Conservation (phyloP, 1,140 invertebrate genomes). For the Rhyacophila brunnea region DNA sequence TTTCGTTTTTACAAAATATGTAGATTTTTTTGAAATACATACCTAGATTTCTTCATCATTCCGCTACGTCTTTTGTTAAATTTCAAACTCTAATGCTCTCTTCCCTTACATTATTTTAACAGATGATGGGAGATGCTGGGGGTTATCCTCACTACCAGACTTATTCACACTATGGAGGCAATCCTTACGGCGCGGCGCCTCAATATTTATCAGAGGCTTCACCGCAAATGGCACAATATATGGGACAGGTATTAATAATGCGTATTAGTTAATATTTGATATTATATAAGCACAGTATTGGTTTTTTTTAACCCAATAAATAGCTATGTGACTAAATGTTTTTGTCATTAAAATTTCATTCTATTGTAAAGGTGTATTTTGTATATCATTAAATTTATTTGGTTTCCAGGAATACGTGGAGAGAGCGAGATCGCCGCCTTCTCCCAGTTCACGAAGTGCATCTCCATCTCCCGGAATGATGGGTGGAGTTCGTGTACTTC, state of each 20-base stretch:
- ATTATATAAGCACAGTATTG: too few species aligned
- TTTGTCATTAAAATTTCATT: too few species aligned
- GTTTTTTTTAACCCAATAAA: too few species aligned
- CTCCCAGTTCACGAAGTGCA: constrained; percentile 29
- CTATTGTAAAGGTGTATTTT: neutral
- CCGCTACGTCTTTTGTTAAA: neutral
- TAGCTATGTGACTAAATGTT: too few species aligned
- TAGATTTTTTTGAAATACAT: neutral
- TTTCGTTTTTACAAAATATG: too few species aligned
- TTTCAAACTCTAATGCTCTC: too few species aligned
- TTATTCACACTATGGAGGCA: constrained; percentile 51
- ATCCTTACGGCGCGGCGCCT: constrained; percentile 46
- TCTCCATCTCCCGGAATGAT: constrained; percentile 30
- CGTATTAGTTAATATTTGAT: too few species aligned
- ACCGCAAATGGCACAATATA: constrained; percentile 47
- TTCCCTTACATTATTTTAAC: constrained; percentile 3
- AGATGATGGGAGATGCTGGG: constrained; percentile 32
- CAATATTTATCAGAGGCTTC: constrained; percentile 48
- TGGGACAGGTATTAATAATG: constrained; percentile 46
- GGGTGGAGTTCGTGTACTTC: constrained; percentile 21
- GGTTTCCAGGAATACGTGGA: constrained; percentile 32
- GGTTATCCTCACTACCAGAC: constrained; percentile 45
- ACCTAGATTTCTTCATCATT: too few species aligned
- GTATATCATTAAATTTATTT: neutral
- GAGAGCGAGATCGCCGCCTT: constrained; percentile 28